Base-by-base conservation (phyloP, 2,113 vertebrate species). In the Carassius gibelio region DNA sequence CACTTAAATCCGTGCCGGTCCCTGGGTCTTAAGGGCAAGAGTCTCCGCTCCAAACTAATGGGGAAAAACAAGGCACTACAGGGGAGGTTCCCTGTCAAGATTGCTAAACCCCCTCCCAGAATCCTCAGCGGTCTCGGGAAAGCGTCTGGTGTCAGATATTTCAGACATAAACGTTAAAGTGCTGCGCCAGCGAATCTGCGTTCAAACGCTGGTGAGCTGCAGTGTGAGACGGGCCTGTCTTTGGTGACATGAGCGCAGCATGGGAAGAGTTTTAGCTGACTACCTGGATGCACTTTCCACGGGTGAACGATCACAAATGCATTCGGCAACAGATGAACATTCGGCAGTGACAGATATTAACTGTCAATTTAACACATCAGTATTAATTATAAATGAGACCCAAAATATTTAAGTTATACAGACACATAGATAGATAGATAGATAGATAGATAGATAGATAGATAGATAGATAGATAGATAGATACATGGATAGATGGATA, bases 141-240 rank as follows among this genome's bases (percentile, higher is more conserved):
- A 94, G 91, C 89, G 90, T 93, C 92, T 92, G 90, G 90, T 93
- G 94, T 95, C 93, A 92, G 93, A 91, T 90, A 90, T 93, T 95
- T 95, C 92, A 93, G 92, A 94, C 90, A 82, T 91, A 94, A 94
- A 92, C 45, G 89, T 87, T 90, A 93, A 93, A 94, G 92, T 93
- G 94, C 94, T 94, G 93, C 90, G 90, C 91, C 92, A 93, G 94
- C 94, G 90, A 93, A 94, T 94, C 94, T 92, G 81, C 92, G 93
- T 94, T 92, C 93, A 91, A 93, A 95, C 91, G 34, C 50, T 91
- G 90, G 91, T 91, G 93, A 94, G 91, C 89, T 88, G 88, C 85
- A 89, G 90, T 92, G 90, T 91, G 87, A 87, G 87, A 88, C 87
- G 86, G 2, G 90, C 92, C 93, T 89, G 93, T 93, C 91, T 94